Evolutionary conservation across 2,888 invertebrate genomes (phyloP), one percentile per base, ranked within the genome.

Genomic region (Chalcis sispes): DNA sequence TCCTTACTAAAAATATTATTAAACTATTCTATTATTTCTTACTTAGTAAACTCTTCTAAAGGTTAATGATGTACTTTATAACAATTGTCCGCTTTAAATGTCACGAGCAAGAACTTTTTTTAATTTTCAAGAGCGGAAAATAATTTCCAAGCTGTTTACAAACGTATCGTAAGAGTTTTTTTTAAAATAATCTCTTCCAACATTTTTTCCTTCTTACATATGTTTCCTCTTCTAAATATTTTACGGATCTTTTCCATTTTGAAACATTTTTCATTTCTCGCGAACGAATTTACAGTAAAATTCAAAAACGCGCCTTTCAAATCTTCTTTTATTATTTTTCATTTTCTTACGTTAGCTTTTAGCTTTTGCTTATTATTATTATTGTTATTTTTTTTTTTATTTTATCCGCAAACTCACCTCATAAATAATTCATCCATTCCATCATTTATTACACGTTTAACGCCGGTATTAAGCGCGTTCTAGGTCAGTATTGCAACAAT

Each of bases 1-100:
- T 62, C 62, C 25, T 13, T 15, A 25, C 46, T 42, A 27, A 27
- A n/a, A 62, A 62, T 62, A 46, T 32, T 25, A 36, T 36, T 0
- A 20, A 8, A 13, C 15, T 10, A 13, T 2, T 20, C 36, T 25
- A 36, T 18, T 59, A 36, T 59, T 36, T 18, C 13, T 1, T 20
- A 10, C 18, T 13, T 20, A 8, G 20, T 20, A 15, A 59, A 59
- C 20, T 36, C 10, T 36, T 59, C n/a, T 36, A 59, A 2, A 59
- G 18, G 36, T 59, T 59, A 59, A 0, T 20, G 8, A 0, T 36
- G 13, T 20, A 20, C 20, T 36, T 18, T 20, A 18, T 0, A 36
- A 42, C 42, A 13, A 13, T 42, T 42, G 15, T 42, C 8, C 15
- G 13, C 42, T 42, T 15, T 15, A 2, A 42, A 42, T 2, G 13